These are phyloP conservation scores for Zosterops hypoxanthus DNA, from an alignment of 2,113 vertebrate genomes.

Conservation along the genomic window DNA sequence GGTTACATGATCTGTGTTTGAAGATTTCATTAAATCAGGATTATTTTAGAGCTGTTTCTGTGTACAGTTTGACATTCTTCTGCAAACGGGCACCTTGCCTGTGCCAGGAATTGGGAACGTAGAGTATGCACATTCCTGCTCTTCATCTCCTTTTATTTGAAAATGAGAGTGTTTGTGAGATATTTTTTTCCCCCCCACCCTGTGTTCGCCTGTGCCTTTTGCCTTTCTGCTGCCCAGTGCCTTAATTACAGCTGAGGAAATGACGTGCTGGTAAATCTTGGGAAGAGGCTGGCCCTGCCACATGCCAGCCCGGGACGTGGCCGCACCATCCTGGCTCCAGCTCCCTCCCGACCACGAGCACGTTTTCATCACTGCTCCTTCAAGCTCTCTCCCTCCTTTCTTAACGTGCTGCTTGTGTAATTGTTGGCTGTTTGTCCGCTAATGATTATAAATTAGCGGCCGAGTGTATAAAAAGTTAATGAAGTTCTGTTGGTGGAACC, in stretches of 20 bases:
- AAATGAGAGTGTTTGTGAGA: not conserved
- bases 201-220: not conserved
- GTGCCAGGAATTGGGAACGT: not conserved
- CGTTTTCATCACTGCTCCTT: not conserved
- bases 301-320: not conserved
- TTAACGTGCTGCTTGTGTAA: conserved; percentile 61
- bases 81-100: not conserved
- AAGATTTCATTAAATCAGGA: not conserved
- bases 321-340: accelerated
- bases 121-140: not conserved
- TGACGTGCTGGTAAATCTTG: not conserved
- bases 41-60: not conserved
- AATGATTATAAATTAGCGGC: conserved; percentile 74
- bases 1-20: accelerated
- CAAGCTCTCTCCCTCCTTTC: not conserved
- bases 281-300: not conserved
- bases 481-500: conserved; percentile 71
- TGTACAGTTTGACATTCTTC: not conserved
- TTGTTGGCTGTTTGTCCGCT: conserved; percentile 67
- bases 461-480: conserved; percentile 68
- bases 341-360: not conserved
- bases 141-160: not conserved
- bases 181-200: not conserved
- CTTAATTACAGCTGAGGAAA: not conserved
- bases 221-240: not conserved